Evolutionary conservation across 2,888 invertebrate species (phyloP).

Genomic region (Latrodectus elegans): DNA sequence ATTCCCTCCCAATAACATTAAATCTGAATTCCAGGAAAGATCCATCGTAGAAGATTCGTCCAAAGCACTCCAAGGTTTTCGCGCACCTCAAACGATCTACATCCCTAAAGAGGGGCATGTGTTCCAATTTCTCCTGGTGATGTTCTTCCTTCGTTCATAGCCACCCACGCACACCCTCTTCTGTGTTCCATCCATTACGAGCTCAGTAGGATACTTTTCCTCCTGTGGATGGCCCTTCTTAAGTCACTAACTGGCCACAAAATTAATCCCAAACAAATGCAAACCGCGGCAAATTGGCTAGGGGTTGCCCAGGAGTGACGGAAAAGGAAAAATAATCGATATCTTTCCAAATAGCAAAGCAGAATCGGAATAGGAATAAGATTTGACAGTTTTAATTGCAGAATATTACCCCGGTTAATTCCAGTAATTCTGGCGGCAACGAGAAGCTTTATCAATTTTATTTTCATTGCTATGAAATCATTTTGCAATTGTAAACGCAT

Average conservation of each 20-base stretch:
- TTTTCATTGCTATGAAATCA: no score
- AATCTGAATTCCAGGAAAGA: background rate
- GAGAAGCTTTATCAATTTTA: no score
- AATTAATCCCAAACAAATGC: conserved; percentile 50
- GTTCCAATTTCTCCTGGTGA: no score
- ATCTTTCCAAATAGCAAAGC: background rate
- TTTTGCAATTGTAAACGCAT: no score
- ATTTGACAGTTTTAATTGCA: no score
- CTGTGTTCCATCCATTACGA: background rate
- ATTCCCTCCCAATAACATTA: background rate
- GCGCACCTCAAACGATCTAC: background rate
- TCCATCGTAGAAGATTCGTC: background rate
- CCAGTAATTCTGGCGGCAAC: no score
- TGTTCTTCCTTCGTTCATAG: no score
- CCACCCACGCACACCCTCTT: background rate
- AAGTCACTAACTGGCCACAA: conserved; percentile 56
- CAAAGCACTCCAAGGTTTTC: background rate
- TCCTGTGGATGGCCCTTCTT: conserved; percentile 15
- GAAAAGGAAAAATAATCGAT: conserved; percentile 26
- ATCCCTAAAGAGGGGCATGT: background rate
- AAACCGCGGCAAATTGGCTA: conserved; percentile 18
- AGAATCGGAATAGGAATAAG: no score
- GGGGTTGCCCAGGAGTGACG: conserved; percentile 2
- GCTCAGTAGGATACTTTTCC: conserved; percentile 26
- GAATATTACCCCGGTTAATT: no score